Base-by-base conservation (phyloP, 2,797 vertebrate genomes). In the Fistularia tabacaria region DNA sequence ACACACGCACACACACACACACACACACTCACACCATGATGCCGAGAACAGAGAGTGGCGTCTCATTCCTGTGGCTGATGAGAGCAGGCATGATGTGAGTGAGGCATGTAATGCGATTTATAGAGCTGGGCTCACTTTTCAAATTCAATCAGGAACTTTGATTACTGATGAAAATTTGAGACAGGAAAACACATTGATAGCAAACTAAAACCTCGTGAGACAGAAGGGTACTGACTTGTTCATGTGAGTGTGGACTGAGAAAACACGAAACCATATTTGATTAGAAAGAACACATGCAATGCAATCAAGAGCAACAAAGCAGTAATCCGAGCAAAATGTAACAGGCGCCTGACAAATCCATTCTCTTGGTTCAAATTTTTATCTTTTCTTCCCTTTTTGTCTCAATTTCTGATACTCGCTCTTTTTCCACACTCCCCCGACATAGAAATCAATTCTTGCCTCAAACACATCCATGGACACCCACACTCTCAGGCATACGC, bases 121-220 rank as follows among this genome's bases (percentile, higher is more conserved):
- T 83, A 64, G 82, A 84, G 79, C 73, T 14, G 64, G 80, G 77
- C 82, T 90, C 85, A 85, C 82, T 89, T 87, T 86, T 87, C 80
- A 88, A 87, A 90, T 89, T 87, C 82, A 91, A 92, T 87, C 81
- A 88, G 84, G 86, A 89, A 87, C 87, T 88, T 87, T 88, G 87
- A 92, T 90, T 85, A 81, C 88, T 87, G 83, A 90, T 87, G 82
- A 87, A 86, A 87, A 87, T 87, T 85, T 87, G 82, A 87, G 81
- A 87, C 83, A 85, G 87, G 88, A 90, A 90, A 89, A 85, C 77
- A 61, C 83, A 86, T 88, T 86, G 86, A 89, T 87, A 87, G 88
- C 83, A 84, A 86, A 88, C 80, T 80, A 75, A 87, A 89, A 85
- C 85, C 85, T 88, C 80, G 71, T 71, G 76, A 85, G 83, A 84